Conservation (phyloP, 2,797 vertebrate genomes). For the Cyclopterus lumpus region DNA sequence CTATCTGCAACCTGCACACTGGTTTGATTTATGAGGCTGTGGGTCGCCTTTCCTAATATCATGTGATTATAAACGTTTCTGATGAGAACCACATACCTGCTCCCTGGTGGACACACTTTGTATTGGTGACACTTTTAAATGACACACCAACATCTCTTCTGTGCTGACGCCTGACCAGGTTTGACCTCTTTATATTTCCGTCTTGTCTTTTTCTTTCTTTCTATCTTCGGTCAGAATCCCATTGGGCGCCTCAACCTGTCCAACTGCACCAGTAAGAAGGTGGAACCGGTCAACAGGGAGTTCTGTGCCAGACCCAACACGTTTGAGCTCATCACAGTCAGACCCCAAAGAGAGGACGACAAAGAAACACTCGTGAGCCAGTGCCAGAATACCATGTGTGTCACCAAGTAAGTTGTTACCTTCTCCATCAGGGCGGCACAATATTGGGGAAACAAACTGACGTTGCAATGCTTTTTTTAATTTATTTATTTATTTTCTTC, state of each 20-base stretch:
- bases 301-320: conserved; percentile 97
- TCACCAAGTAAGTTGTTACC: conserved; percentile 90
- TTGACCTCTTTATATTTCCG: background rate
- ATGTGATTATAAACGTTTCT: background rate
- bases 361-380: conserved; percentile 95
- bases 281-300: conserved; percentile 94
- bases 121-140: background rate
- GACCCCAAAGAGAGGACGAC: conserved; percentile 93
- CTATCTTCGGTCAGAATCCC: conserved; percentile 84
- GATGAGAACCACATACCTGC: background rate
- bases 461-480: too few species aligned
- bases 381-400: conserved; percentile 93
- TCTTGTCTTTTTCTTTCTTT: background rate
- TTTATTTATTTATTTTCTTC: background rate
- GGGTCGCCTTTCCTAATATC: too few species aligned
- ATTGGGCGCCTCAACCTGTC: conserved; percentile 92
- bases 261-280: conserved; percentile 90
- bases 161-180: background rate
- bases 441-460: background rate
- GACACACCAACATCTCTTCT: background rate
- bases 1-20: background rate
- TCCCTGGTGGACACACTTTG: background rate
- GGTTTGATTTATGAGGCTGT: background rate
- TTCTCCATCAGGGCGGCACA: background rate
- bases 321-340: conserved; percentile 93